Conservation (phyloP, 2,113 vertebrate species). For the Mus spicilegus region DNA sequence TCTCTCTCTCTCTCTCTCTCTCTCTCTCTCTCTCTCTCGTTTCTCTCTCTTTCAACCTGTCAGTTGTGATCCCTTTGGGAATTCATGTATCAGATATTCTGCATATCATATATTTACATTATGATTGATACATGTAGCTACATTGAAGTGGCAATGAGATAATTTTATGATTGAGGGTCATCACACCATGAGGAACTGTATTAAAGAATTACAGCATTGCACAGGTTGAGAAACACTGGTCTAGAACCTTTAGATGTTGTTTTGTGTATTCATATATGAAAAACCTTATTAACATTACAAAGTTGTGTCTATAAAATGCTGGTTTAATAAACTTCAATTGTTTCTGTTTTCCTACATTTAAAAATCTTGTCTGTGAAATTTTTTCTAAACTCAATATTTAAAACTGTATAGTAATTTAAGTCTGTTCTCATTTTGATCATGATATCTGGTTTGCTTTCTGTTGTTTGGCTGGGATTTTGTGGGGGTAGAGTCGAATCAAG, state of each 20-base stretch:
- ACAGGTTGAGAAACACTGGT: neutral
- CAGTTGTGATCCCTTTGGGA: neutral
- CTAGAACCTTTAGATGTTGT: constrained; percentile 6
- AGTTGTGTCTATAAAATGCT: neutral
- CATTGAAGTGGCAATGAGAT: neutral
- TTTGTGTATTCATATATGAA: neutral
- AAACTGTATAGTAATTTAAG: constrained; percentile 14
- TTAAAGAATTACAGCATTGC: neutral
- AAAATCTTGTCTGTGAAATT: constrained; percentile 28
- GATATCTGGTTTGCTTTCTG: neutral
- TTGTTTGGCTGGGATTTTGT: neutral
- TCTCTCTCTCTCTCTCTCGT: neutral
- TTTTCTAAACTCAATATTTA: constrained; percentile 41
- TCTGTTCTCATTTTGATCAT: neutral
- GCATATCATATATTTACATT: neutral
- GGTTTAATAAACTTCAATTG: constrained; percentile 25
- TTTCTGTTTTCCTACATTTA: constrained; percentile 37
- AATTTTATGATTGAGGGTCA: neutral
- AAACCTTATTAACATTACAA: neutral
- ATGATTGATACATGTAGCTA: neutral
- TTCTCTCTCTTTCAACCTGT: neutral
- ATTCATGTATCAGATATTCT: neutral
- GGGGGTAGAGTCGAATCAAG: neutral
- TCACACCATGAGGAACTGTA: neutral
- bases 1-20: too few species aligned